Percentiles rank a stretch among this genome's conserved stretches.
Evolutionary conservation across 2,113 vertebrate species (phyloP).

Genomic region (Podilymbus podiceps): DNA sequence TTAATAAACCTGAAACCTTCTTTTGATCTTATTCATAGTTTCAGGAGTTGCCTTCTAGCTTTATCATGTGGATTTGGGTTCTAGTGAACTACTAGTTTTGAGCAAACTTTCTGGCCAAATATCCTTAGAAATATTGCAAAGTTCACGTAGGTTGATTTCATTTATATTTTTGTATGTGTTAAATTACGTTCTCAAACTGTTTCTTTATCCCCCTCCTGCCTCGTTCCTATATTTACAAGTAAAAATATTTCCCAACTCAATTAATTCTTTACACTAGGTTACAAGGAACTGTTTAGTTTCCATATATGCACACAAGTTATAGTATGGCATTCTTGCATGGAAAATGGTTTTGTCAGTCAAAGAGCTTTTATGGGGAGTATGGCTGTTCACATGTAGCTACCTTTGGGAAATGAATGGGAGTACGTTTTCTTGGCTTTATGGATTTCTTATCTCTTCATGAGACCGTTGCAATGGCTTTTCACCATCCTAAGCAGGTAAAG

Average conservation of each 20-base stretch:
- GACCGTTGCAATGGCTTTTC: neutral
- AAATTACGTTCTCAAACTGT: neutral
- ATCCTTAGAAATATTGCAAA: neutral
- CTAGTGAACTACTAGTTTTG: neutral
- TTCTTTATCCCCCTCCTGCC: accelerated
- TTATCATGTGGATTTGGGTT: neutral
- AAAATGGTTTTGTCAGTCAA: neutral
- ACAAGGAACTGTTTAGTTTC: neutral
- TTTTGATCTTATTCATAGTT: neutral
- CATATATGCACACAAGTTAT: neutral
- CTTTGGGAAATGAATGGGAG: neutral
- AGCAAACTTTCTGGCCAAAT: neutral
- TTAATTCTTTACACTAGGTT: neutral
- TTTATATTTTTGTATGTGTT: neutral
- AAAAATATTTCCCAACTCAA: neutral
- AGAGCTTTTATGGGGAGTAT: neutral
- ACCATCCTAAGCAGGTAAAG: neutral
- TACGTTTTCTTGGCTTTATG: neutral
- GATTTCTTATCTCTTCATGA: neutral
- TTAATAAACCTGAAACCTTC: neutral
- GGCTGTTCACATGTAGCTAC: neutral
- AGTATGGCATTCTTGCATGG: neutral
- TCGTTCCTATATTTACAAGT: neutral
- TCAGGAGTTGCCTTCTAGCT: neutral
- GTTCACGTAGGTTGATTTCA: neutral